Conservation (phyloP, 2,797 vertebrate genomes). For the Okamejei kenojei region DNA sequence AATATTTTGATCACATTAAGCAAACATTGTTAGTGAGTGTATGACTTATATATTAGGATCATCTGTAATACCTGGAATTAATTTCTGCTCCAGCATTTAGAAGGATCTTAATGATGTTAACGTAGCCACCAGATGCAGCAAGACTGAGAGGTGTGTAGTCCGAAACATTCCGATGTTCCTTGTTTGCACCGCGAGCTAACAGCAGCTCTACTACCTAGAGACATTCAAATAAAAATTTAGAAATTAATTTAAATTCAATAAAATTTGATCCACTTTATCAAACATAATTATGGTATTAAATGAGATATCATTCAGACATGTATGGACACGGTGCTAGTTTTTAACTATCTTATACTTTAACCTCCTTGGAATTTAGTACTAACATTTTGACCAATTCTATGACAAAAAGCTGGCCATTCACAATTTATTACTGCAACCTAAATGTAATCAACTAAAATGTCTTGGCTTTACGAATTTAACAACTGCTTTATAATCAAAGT, state of each 20-base stretch:
- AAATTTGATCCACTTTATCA: slow-evolving; percentile 38
- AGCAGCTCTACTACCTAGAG: slow-evolving; percentile 89
- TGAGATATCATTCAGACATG: not conserved
- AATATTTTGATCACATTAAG: not conserved
- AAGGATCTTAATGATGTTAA: slow-evolving; percentile 98
- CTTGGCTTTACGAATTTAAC: not conserved
- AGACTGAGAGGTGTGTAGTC: slow-evolving; percentile 96
- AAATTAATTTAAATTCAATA: slow-evolving; percentile 16
- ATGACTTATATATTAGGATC: not conserved
- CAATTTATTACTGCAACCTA: not conserved
- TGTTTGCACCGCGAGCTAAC: slow-evolving; percentile 92
- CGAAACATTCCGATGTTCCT: slow-evolving; percentile 96
- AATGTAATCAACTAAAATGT: not conserved
- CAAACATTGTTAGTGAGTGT: not conserved
- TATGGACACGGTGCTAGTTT: not conserved
- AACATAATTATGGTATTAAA: not conserved
- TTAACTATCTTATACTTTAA: not conserved
- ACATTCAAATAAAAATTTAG: slow-evolving; percentile 42
- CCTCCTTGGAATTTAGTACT: not conserved
- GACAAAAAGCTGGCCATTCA: not conserved
- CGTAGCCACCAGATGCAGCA: slow-evolving; percentile 95
- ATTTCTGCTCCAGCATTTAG: slow-evolving; percentile 97
- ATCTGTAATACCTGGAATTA: slow-evolving; percentile 78
- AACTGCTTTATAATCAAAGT: not conserved
- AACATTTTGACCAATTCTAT: not conserved